These are phyloP conservation scores for Scaptomyza polygonia DNA, from an alignment of 2,888 invertebrate species.

Conservation along the genomic window DNA sequence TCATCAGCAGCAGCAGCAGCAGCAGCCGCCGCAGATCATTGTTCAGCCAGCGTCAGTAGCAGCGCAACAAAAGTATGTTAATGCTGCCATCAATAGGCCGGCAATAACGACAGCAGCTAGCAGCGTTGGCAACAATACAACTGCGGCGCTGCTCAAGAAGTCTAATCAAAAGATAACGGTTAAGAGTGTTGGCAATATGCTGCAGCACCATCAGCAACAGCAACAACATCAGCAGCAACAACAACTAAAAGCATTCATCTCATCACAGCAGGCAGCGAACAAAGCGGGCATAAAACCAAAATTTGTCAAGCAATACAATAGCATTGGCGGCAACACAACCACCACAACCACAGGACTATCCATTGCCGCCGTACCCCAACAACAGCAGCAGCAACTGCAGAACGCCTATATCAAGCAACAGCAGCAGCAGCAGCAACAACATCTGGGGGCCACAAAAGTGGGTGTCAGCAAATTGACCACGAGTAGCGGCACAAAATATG, in stretches of 20 bases:
- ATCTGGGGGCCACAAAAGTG: constrained; percentile 9
- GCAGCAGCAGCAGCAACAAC: constrained; percentile 56
- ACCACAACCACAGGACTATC: constrained; percentile 45
- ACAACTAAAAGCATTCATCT: constrained; percentile 67
- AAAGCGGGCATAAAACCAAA: constrained; percentile 73
- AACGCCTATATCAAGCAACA: constrained; percentile 7
- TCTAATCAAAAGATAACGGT: constrained; percentile 67
- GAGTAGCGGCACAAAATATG: constrained; percentile 65
- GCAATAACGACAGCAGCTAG: constrained; percentile 44
- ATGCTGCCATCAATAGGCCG: constrained; percentile 40
- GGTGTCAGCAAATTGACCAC: constrained; percentile 66
- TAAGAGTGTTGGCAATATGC: constrained; percentile 69
- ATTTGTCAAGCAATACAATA: constrained; percentile 82
- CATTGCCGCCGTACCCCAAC: constrained; percentile 62
- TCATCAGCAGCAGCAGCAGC: constrained; percentile 24
- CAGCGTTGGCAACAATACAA: constrained; percentile 5
- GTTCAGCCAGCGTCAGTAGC: constrained; percentile 57
- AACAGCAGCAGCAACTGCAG: constrained; percentile 46
- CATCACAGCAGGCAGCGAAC: constrained; percentile 64
- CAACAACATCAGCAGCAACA: constrained; percentile 72
- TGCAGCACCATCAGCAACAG: constrained; percentile 69
- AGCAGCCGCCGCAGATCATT: constrained; percentile 66
- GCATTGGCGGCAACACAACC: constrained; percentile 30
- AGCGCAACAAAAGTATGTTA: constrained; percentile 77
- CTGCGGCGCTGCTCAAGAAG: constrained; percentile 57